Percentiles rank a stretch among this genome's conserved stretches.
These are phyloP conservation scores for Micromesistius poutassou DNA, from an alignment of 2,797 vertebrate species.

Conservation along the genomic window DNA sequence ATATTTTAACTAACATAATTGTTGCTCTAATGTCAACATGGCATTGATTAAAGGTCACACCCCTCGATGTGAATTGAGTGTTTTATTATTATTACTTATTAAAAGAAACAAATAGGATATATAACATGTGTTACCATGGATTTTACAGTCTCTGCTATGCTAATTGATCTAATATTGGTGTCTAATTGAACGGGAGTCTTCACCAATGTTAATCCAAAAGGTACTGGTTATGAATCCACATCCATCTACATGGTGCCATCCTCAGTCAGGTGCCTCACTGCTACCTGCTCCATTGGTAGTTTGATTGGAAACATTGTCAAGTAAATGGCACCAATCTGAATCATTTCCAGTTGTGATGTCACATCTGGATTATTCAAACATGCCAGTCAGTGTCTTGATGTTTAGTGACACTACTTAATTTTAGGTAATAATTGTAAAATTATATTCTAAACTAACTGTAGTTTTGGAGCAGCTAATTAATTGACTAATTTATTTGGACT, in stretches of 20 bases:
- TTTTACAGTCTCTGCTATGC: neutral
- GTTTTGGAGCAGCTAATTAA: no score
- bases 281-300: neutral
- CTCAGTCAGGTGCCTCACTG: neutral
- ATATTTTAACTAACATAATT: slow-evolving; percentile 69
- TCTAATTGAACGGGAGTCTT: neutral
- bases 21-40: slow-evolving; percentile 66
- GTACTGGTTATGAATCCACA: no score
- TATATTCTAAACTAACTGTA: neutral
- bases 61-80: slow-evolving; percentile 56
- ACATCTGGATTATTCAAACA: neutral
- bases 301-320: neutral
- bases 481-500: no score
- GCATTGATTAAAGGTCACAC: slow-evolving; percentile 71
- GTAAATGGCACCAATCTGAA: neutral
- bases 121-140: neutral
- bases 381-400: neutral
- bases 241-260: no score
- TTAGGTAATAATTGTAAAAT: neutral
- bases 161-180: neutral
- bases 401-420: neutral
- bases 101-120: neutral
- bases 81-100: slow-evolving; percentile 17
- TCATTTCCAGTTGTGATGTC: neutral
- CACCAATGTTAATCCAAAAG: neutral